Evolutionary conservation across 2,888 invertebrate species (phyloP).

Genomic region (Asteroscopus sphinx): DNA sequence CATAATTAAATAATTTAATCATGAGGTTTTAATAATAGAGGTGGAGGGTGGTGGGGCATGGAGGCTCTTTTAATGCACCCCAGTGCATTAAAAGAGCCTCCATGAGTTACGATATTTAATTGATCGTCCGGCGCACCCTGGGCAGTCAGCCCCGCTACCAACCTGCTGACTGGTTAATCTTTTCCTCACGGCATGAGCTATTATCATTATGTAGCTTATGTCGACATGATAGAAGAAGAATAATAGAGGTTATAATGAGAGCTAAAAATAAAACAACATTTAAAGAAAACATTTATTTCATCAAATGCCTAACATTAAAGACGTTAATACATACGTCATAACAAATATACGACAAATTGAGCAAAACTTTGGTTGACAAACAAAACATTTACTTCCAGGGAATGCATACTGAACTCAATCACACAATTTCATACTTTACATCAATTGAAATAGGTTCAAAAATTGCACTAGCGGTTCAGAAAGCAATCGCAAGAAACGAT

Average conservation of each 20-base stretch:
- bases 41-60: too few species aligned
- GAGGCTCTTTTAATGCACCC: too few species aligned
- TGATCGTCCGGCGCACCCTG: too few species aligned
- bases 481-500: conserved; percentile 37
- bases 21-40: too few species aligned
- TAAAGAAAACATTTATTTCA: conserved; percentile 65
- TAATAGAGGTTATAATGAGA: neutral
- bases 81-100: too few species aligned
- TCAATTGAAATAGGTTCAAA: conserved; percentile 11
- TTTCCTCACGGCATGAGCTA: too few species aligned
- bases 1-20: too few species aligned
- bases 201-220: too few species aligned
- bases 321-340: conserved; percentile 63
- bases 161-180: too few species aligned
- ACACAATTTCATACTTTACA: conserved; percentile 30
- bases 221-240: too few species aligned
- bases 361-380: conserved; percentile 80
- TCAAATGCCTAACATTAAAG: conserved; percentile 70
- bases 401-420: conserved; percentile 49
- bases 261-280: conserved; percentile 24
- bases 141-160: too few species aligned
- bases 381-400: conserved; percentile 56
- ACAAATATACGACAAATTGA: conserved; percentile 69
- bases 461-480: conserved; percentile 26
- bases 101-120: too few species aligned